These are phyloP conservation scores for Graptemys geographica DNA, from an alignment of 2,797 vertebrate species.

Conservation along the genomic window DNA sequence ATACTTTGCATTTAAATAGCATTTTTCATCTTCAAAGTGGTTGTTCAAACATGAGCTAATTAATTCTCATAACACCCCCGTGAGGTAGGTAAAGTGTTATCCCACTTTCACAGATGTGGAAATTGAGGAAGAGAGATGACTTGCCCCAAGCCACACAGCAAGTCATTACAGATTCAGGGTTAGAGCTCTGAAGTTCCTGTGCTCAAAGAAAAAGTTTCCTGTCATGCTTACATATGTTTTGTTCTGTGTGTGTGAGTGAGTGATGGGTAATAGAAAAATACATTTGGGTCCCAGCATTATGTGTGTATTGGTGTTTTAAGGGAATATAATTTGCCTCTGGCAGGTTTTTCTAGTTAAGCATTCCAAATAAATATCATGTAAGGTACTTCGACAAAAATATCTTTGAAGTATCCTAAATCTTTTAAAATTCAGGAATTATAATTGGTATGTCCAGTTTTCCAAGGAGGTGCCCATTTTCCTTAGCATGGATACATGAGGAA, in stretches of 20 bases:
- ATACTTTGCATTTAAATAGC: neutral
- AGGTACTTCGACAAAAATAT: neutral
- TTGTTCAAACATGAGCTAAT: neutral
- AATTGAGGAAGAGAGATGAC: neutral
- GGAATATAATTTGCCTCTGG: neutral
- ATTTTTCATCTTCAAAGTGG: slow-evolving; percentile 16
- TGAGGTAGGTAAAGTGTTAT: slow-evolving; percentile 24
- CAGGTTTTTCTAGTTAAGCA: neutral
- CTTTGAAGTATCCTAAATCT: neutral
- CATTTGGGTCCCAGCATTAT: neutral
- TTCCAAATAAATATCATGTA: neutral
- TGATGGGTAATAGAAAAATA: neutral
- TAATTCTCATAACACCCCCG: neutral
- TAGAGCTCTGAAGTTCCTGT: neutral
- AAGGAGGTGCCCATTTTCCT: neutral
- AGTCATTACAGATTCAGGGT: neutral
- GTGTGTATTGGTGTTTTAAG: neutral
- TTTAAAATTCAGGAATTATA: neutral
- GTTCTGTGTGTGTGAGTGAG: neutral
- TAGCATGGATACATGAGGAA: neutral
- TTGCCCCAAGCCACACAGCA: neutral
- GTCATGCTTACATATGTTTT: neutral
- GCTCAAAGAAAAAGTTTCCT: neutral
- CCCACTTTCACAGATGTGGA: neutral
- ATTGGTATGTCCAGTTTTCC: neutral